phyloP scores from a whole-genome alignment of 2,888 invertebrate species.

The Brenthis hecate region DNA sequence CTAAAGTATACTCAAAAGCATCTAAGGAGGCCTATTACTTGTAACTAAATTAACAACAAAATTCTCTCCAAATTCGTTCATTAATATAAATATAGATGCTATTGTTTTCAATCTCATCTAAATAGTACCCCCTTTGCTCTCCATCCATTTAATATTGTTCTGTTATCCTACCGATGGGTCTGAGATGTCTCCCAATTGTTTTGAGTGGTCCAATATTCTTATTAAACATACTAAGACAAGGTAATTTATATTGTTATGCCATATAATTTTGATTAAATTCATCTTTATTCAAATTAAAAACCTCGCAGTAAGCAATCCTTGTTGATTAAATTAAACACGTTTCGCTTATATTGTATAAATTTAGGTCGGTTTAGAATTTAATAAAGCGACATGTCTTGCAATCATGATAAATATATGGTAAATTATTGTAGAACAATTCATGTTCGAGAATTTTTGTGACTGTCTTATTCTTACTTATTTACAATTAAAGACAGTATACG shows the following conservation, averaged over 20 bases:
- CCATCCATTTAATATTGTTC: slow-evolving; percentile 46
- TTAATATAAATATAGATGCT: slow-evolving; percentile 26
- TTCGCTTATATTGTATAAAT: slow-evolving; percentile 40
- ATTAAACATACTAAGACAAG: slow-evolving; percentile 50
- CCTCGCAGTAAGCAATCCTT: slow-evolving; percentile 38
- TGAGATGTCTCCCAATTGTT: slow-evolving; percentile 48
- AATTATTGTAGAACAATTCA: background rate
- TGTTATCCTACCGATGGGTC: slow-evolving; percentile 45
- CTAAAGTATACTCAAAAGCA: background rate
- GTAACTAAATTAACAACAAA: slow-evolving; percentile 17
- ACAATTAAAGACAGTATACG: no score
- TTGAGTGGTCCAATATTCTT: slow-evolving; percentile 50
- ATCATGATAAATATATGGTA: slow-evolving; percentile 7
- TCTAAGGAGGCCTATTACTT: slow-evolving; percentile 1
- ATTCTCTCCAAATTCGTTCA: slow-evolving; percentile 23
- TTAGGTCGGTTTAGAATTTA: slow-evolving; percentile 13
- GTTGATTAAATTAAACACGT: slow-evolving; percentile 40
- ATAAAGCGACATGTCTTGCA: slow-evolving; percentile 11
- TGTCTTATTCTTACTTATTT: no score
- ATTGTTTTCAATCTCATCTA: slow-evolving; percentile 27
- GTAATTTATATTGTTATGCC: slow-evolving; percentile 50
- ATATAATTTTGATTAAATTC: slow-evolving; percentile 58
- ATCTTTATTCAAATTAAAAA: slow-evolving; percentile 50
- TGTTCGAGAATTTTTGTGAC: background rate
- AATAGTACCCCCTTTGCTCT: slow-evolving; percentile 30